phyloP scores from a whole-genome alignment of 2,113 vertebrate genomes.

The Tychaedon coryphoeus region DNA sequence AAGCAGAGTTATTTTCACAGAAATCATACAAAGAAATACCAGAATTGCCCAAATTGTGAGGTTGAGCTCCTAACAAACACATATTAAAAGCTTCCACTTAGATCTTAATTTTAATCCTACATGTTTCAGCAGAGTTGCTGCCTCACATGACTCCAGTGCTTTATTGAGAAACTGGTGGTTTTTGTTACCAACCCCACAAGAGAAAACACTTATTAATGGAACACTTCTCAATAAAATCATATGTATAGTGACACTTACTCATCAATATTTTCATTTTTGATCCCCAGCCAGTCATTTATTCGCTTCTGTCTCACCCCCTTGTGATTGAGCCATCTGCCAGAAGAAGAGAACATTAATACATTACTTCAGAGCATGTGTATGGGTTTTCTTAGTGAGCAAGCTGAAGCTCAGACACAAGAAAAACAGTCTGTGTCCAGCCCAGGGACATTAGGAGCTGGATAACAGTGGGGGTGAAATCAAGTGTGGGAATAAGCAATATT shows the following conservation, averaged over 20 bases:
- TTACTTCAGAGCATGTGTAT: not conserved
- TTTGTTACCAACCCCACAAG: not conserved
- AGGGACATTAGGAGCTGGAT: not conserved
- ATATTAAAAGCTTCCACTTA: not conserved
- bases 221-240: not conserved
- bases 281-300: constrained; percentile 93
- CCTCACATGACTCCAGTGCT: not conserved
- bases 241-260: constrained; percentile 80
- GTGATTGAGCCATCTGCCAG: constrained; percentile 91
- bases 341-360: not conserved
- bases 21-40: not conserved
- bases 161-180: not conserved
- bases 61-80: not conserved
- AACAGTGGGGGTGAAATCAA: not conserved
- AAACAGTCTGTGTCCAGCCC: not conserved
- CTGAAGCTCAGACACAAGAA: not conserved
- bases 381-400: not conserved
- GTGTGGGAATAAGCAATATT: not conserved
- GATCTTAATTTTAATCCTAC: not conserved
- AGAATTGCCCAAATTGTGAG: not conserved
- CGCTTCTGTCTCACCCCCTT: constrained; percentile 94
- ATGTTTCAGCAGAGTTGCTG: not conserved
- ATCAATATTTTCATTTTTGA: constrained; percentile 87
- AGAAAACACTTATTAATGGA: not conserved
- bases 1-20: not conserved